Base-by-base conservation (phyloP, 2,888 invertebrate species). In the Andrena bicolor region DNA sequence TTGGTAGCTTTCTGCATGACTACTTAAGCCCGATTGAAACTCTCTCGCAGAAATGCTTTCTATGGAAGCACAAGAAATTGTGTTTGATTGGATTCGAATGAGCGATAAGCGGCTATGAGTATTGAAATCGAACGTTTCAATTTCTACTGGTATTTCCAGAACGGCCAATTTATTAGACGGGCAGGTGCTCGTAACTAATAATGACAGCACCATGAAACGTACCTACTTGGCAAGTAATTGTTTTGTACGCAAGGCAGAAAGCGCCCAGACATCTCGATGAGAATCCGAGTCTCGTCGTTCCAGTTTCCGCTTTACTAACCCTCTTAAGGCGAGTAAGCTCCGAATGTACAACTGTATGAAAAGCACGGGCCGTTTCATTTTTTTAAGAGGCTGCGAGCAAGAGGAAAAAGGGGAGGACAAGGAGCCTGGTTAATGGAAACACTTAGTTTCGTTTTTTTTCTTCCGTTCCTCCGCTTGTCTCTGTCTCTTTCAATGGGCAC, bases 381-480 rank as follows among this genome's bases (percentile, higher is more conserved):
- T 80, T 83, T 82, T 80, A 84, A 77, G 77, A 76, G 63, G 60
- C 61, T 63, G 64, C 49, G 51, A 72, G 64, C 32, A 74, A 28
- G 56, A 58, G 32, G 61, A 56, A 53, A 6, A 51, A 49, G 30
- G 30, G 65, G 20, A 70, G 73, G 48, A 72, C 71, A 53, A 78
- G 53, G 41, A 71, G 64, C 20, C 60, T 61, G 64, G 75, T 85
- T 85, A 83, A 85, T 83, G 84, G 80, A 85, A 83, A 85, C 80
- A 83, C 80, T 85, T 84, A 84, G 76, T 74, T 80, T 56, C 63
- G 35, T 65, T 74, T 63, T 60, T 23, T 60, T 75, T 56, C 56
- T 30, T 28, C 73, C 32, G 64, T 61, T 72, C 10, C 28, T 53
- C 51, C 48, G n/a, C 70, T 63, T n/a, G 73, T 51, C 61, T 75